Conservation (phyloP, 1,140 invertebrate species). For the Microplitis mediator region DNA sequence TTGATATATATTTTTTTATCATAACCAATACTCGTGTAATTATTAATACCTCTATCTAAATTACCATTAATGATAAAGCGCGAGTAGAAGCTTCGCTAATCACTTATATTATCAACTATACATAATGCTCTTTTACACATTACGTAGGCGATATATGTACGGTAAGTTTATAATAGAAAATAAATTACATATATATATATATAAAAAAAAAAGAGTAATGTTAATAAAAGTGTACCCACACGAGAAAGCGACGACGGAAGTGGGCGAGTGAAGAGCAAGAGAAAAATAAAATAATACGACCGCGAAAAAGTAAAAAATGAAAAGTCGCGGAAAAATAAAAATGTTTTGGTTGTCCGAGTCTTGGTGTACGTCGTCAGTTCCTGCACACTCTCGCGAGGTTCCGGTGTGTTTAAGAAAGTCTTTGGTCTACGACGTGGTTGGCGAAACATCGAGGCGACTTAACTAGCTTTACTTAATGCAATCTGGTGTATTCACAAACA, state of each 20-base stretch:
- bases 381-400: background rate
- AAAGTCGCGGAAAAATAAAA: background rate
- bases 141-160: too few relatives aligned
- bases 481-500: background rate
- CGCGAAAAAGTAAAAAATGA: background rate
- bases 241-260: slow-evolving; percentile 2
- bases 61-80: too few relatives aligned
- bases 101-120: too few relatives aligned
- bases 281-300: background rate
- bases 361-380: background rate
- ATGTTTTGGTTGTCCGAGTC: background rate
- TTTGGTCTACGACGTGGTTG: background rate
- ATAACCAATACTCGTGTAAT: too few relatives aligned
- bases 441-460: slow-evolving; percentile 10
- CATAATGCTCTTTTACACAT: too few relatives aligned
- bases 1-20: too few relatives aligned
- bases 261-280: background rate
- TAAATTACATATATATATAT: background rate
- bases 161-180: background rate
- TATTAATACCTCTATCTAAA: too few relatives aligned
- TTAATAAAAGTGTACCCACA: background rate
- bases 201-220: background rate
- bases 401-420: slow-evolving; percentile 9
- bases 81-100: too few relatives aligned
- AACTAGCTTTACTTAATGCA: background rate